Conservation (phyloP, 2,113 vertebrate species). For the Gallinago paraguaiae region DNA sequence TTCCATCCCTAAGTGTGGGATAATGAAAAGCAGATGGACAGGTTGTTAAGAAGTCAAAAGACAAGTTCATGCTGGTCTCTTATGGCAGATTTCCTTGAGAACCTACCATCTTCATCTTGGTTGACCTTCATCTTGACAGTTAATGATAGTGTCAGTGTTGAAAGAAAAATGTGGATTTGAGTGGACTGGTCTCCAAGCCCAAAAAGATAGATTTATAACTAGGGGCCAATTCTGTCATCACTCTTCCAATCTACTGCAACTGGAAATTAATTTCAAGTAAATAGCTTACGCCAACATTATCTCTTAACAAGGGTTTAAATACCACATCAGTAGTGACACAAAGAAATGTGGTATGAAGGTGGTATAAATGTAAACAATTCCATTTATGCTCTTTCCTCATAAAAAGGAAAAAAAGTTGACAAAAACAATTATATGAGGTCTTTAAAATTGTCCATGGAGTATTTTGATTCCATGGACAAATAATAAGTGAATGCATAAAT, state of each 20-base stretch:
- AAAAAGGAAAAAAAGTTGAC: background rate
- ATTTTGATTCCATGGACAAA: slow-evolving; percentile 23
- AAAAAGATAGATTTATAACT: background rate
- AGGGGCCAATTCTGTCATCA: background rate
- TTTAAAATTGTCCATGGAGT: background rate
- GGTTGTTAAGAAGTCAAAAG: background rate
- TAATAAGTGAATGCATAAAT: background rate
- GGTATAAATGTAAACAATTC: background rate
- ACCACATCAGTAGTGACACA: background rate
- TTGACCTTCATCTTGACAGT: background rate
- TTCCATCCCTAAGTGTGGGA: background rate
- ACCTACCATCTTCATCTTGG: background rate
- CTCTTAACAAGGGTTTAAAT: background rate
- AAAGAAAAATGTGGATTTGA: background rate
- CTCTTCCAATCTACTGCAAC: background rate
- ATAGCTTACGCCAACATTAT: background rate
- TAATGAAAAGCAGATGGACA: background rate
- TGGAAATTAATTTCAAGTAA: background rate
- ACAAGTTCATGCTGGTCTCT: background rate
- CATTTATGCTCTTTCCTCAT: background rate
- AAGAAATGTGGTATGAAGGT: background rate
- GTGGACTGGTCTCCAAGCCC: background rate
- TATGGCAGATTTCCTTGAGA: background rate
- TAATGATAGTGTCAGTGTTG: background rate
- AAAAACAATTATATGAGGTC: background rate